Evolutionary conservation across 2,888 invertebrate genomes (phyloP), one percentile per base, ranked within the genome.

Genomic region (Leptinotarsa rubiginosa): DNA sequence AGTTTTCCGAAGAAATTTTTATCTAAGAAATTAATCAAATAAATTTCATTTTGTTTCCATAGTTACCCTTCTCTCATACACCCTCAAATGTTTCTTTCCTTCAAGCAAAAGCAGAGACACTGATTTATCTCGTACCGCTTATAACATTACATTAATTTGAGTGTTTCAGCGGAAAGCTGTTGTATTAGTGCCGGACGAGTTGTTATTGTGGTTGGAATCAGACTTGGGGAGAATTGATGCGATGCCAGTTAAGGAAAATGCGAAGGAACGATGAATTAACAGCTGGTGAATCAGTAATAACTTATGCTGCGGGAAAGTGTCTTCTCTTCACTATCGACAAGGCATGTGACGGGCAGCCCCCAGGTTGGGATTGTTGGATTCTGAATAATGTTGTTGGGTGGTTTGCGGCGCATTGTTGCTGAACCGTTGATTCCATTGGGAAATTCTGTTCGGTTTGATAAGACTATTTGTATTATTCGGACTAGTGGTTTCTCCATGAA

Each of bases 111-210:
- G 47, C 10, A 47, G 54, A 25, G 62, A 69, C 47, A 65, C 49
- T 70, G 69, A 73, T 73, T 69, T 49, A 66, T 67, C 56, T 65
- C 72, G 49, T 18, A 65, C 67, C 62, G 72, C 56, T 59, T 62
- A 68, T 72, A 56, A 72, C 72, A 72, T 65, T 65, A 71, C 70
- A 71, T 72, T 72, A 72, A 56, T 72, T 72, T 67, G 59, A 72
- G 72, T 72, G 72, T 72, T 72, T 62, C 15, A 62, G 66, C 68
- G 62, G 66, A 72, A 72, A 72, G 66, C 67, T 72, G 72, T 50
- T 16, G 67, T 72, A 67, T 72, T 68, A 72, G 72, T 72, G 72
- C 72, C 72, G 56, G 72, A 15, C 47, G 72, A 72, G 67, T 68
- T 72, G 72, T 72, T 72, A 67, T 72, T 72, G 67, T 66, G 72